phyloP scores from a whole-genome alignment of 2,113 vertebrate species.

The Danionella cerebrum region DNA sequence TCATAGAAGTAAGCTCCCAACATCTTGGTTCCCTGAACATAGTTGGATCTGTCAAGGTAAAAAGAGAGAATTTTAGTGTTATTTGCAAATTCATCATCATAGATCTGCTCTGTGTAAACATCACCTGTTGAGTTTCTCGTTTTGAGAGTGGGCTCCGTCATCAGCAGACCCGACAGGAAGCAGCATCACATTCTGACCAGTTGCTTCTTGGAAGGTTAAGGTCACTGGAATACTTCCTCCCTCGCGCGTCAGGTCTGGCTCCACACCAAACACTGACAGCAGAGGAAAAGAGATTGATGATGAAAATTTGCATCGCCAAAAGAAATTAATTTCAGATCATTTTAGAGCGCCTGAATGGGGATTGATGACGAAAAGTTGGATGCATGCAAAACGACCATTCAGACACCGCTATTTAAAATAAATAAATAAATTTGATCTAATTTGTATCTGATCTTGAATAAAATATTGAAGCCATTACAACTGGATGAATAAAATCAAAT shows the following conservation, averaged over 20 bases:
- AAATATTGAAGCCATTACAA: too few species aligned
- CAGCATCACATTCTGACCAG: slow-evolving; percentile 91
- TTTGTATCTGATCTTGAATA: too few species aligned
- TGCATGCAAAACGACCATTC: too few species aligned
- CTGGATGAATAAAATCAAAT: too few species aligned
- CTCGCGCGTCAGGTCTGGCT: slow-evolving; percentile 91
- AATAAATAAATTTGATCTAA: too few species aligned
- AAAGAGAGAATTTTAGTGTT: too few species aligned
- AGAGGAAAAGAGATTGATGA: not conserved
- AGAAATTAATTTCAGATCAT: too few species aligned
- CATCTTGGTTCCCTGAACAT: slow-evolving; percentile 88
- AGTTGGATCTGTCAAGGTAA: slow-evolving; percentile 74
- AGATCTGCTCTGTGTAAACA: not conserved
- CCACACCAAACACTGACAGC: slow-evolving; percentile 83
- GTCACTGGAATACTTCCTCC: slow-evolving; percentile 95
- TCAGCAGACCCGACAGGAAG: slow-evolving; percentile 88
- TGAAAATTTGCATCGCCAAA: too few species aligned
- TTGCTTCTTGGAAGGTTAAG: slow-evolving; percentile 92
- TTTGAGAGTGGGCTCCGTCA: slow-evolving; percentile 95
- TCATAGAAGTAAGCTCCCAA: slow-evolving; percentile 88
- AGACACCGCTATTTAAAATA: too few species aligned
- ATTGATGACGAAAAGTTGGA: too few species aligned
- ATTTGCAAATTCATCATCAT: not conserved
- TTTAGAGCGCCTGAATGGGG: too few species aligned
- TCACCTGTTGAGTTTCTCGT: slow-evolving; percentile 94